These are phyloP conservation scores for Drosophila sp. DNA, from an alignment of 1,140 invertebrate species.

Conservation along the genomic window DNA sequence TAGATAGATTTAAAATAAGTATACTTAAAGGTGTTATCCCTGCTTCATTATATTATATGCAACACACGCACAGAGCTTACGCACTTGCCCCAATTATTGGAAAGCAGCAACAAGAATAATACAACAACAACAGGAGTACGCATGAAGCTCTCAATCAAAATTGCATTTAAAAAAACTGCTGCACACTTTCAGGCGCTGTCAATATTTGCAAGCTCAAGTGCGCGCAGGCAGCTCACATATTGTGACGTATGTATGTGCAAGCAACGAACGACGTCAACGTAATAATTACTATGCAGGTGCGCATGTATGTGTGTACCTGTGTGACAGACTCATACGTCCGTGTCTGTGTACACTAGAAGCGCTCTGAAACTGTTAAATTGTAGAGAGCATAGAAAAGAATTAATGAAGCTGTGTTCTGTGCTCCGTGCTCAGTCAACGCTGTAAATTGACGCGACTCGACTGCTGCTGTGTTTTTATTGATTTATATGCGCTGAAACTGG, in stretches of 20 bases:
- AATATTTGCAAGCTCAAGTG: slow-evolving; percentile 57
- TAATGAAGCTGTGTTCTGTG: slow-evolving; percentile 54
- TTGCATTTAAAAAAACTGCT: slow-evolving; percentile 48
- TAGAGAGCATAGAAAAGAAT: slow-evolving; percentile 49
- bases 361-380: slow-evolving; percentile 33
- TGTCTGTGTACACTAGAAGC: slow-evolving; percentile 61
- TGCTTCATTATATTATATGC: slow-evolving; percentile 12
- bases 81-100: slow-evolving; percentile 72
- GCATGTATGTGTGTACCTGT: slow-evolving; percentile 16
- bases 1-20: not conserved
- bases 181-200: slow-evolving; percentile 67
- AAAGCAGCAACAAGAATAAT: slow-evolving; percentile 35
- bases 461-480: slow-evolving; percentile 75
- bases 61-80: slow-evolving; percentile 31
- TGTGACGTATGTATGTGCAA: slow-evolving; percentile 32
- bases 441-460: slow-evolving; percentile 36
- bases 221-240: slow-evolving; percentile 25
- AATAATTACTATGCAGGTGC: slow-evolving; percentile 30
- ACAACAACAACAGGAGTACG: slow-evolving; percentile 31
- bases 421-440: slow-evolving; percentile 14
- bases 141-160: slow-evolving; percentile 69
- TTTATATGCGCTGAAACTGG: slow-evolving; percentile 73
- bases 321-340: slow-evolving; percentile 24
- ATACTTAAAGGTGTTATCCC: not conserved
- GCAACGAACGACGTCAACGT: slow-evolving; percentile 34